Base-by-base conservation (phyloP, 1,140 invertebrate genomes). In the Sitodiplosis mosellana region DNA sequence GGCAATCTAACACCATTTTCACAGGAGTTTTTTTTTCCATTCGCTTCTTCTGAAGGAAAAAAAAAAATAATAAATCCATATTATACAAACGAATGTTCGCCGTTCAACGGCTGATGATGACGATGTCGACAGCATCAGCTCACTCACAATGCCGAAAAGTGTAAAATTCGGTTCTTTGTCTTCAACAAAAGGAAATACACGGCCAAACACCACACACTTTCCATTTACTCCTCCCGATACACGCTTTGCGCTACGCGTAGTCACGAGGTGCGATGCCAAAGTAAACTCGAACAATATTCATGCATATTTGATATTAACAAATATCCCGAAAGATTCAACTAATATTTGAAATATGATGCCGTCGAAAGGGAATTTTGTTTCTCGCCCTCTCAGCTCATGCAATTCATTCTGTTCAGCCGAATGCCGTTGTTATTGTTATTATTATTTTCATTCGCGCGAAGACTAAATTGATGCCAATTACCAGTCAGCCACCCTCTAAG, bases 401-500 rank as follows among this genome's bases (percentile, higher is more conserved):
- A 40, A 15, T 40, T 15, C 17, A 40, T 40, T 15, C 14, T 5
- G 17, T 18, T n/a, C 37, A 18, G 17, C 17, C 14, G 6, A 40
- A 14, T 11, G 18, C 14, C 19, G 33, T 46, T 46, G 15, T 46
- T 46, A 33, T 46, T 46, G 22, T 46, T 34, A 46, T 46, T 46
- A 46, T 46, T 46, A 14, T 43, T 43, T 43, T 43, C 41, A 18
- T 43, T 43, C 19, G 36, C 38, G 45, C 22, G 49, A 50, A 47
- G 36, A 50, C 45, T 43, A 50, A 50, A 50, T 50, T 50, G 49
- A 50, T 37, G 49, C 49, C 49, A 50, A 50, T 50, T 50, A 50
- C 49, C 49, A 50, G 49, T 42, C 49, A 50, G 17, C 33, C 48
- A 40, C 48, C 44, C 49, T 43, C 47, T 43, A 43, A 43, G 41